These are phyloP conservation scores for Characodon lateralis DNA, from an alignment of 2,797 vertebrate genomes.

Conservation along the genomic window DNA sequence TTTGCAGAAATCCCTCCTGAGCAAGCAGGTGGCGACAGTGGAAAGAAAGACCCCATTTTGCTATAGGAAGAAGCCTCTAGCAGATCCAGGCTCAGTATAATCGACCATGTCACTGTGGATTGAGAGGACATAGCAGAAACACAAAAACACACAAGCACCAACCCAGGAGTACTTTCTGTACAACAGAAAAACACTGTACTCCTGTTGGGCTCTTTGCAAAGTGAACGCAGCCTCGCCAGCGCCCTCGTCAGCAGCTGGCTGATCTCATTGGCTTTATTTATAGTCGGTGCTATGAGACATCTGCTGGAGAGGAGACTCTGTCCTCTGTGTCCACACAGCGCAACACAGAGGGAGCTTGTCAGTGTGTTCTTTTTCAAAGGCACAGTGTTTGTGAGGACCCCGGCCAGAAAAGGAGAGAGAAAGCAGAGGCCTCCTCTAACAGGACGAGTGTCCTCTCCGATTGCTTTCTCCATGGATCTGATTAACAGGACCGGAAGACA, in stretches of 20 bases:
- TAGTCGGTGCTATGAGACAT: conserved; percentile 81
- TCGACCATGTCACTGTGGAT: background rate
- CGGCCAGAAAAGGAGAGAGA: conserved; percentile 47
- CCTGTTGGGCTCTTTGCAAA: conserved; percentile 54
- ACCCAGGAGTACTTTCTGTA: background rate
- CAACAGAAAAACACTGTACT: background rate
- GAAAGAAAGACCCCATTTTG: background rate
- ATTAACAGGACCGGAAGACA: conserved; percentile 70
- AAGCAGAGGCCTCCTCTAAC: conserved; percentile 60
- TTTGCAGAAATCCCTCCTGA: background rate
- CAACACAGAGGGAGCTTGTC: conserved; percentile 78
- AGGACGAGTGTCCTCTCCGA: conserved; percentile 76
- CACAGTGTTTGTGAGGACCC: conserved; percentile 58
- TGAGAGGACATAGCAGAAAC: background rate
- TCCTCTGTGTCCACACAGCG: conserved; percentile 74
- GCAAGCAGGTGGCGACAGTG: background rate
- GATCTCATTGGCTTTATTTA: conserved; percentile 81
- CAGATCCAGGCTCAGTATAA: background rate
- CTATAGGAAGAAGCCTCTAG: background rate
- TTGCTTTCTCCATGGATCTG: conserved; percentile 65
- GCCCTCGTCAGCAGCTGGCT: conserved; percentile 65
- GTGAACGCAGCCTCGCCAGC: conserved; percentile 61
- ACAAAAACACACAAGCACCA: background rate
- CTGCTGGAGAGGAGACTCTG: conserved; percentile 78
- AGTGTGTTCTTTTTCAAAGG: conserved; percentile 57